phyloP scores from a whole-genome alignment of 30 jellyfish, hydroid and myxozoan species.

The Thelohanellus kitauei region DNA sequence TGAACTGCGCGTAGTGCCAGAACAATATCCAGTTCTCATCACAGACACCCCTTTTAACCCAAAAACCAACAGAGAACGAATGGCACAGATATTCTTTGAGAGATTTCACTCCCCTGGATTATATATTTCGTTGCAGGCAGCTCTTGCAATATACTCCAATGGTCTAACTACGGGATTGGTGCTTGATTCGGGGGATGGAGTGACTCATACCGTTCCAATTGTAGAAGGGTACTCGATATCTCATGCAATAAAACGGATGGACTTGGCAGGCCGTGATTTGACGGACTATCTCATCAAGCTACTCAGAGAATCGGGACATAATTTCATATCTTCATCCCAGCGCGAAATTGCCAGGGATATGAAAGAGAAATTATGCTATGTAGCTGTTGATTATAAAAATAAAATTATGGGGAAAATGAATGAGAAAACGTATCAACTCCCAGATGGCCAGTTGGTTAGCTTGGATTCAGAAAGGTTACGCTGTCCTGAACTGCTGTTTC shows the following conservation, averaged over 20 bases:
- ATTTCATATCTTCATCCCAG: slow-evolving; percentile 43
- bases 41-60: too few relatives aligned
- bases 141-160: too few relatives aligned
- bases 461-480: slow-evolving; percentile 32
- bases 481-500: slow-evolving; percentile 48
- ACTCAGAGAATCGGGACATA: slow-evolving; percentile 27
- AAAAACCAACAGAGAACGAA: too few relatives aligned
- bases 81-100: too few relatives aligned
- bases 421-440: slow-evolving; percentile 14
- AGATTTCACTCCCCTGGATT: too few relatives aligned
- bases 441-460: slow-evolving; percentile 37
- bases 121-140: too few relatives aligned
- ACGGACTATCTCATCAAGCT: slow-evolving; percentile 18
- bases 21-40: too few relatives aligned
- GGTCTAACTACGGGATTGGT: slow-evolving; percentile 36
- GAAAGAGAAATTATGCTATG: slow-evolving; percentile 52
- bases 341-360: slow-evolving; percentile 39
- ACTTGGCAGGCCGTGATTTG: slow-evolving; percentile 31
- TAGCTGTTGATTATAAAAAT: slow-evolving; percentile 2
- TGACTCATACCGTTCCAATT: slow-evolving; percentile 33
- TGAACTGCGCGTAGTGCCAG: too few relatives aligned
- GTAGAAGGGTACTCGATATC: slow-evolving; percentile 44
- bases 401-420: neutral
- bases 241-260: slow-evolving; percentile 19
- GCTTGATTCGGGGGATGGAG: slow-evolving; percentile 53